Conservation (phyloP, 2,797 vertebrate genomes). For the Molossus molossus region DNA sequence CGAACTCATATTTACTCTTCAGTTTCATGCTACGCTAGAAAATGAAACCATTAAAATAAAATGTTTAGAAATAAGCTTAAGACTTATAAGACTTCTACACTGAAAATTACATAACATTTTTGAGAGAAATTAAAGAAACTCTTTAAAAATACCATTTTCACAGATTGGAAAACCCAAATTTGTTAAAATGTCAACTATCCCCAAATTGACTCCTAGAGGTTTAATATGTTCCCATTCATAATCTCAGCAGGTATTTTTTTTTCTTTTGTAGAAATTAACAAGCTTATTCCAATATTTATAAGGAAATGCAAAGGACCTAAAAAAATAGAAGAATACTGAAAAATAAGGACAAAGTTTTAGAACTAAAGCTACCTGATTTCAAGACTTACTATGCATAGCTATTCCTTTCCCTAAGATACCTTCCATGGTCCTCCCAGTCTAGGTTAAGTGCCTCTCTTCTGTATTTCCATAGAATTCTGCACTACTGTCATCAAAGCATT, state of each 20-base stretch:
- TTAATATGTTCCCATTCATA: not conserved
- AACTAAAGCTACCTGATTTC: not conserved
- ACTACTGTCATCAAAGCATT: not conserved
- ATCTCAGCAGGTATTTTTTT: not conserved
- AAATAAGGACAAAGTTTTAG: slow-evolving; percentile 2
- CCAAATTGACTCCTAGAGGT: not conserved
- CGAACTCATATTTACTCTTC: slow-evolving; percentile 8
- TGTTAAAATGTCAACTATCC: not conserved
- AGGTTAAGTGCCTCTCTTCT: not conserved
- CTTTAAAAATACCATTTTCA: slow-evolving; percentile 27
- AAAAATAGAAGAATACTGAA: slow-evolving; percentile 25
- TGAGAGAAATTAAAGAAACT: not conserved
- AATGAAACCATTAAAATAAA: slow-evolving; percentile 37
- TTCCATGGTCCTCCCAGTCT: not conserved
- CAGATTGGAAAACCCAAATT: not conserved
- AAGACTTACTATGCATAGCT: not conserved
- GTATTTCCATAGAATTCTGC: not conserved
- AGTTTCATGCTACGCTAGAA: not conserved
- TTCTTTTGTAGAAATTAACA: not conserved
- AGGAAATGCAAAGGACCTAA: not conserved
- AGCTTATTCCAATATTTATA: not conserved
- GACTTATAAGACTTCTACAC: not conserved
- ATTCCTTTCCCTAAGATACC: not conserved
- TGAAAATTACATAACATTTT: not conserved
- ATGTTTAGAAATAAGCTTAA: slow-evolving; percentile 5